Evolutionary conservation across 2,113 vertebrate genomes (phyloP).

Genomic region (Diphyllodes magnificus): DNA sequence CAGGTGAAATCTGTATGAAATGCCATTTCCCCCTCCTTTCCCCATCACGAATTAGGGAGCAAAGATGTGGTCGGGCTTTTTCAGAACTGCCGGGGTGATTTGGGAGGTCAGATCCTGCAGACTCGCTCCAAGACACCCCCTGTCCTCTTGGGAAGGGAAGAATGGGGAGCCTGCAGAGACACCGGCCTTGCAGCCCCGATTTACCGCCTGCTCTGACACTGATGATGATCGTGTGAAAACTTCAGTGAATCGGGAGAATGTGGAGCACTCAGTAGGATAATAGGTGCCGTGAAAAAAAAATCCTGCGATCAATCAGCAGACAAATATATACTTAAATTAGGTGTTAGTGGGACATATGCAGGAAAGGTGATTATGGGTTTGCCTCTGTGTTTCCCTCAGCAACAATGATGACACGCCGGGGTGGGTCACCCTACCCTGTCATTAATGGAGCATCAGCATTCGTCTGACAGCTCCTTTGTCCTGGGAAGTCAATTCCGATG

Average conservation of each 20-base stretch:
- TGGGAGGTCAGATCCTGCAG: background rate
- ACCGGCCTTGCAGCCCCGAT: background rate
- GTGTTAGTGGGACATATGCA: background rate
- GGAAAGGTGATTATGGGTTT: conserved; percentile 35
- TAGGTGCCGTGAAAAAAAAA: background rate
- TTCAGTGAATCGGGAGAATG: background rate
- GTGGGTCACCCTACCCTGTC: background rate
- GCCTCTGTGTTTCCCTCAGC: background rate
- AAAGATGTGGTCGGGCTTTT: background rate
- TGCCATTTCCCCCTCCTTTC: background rate
- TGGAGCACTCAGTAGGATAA: background rate
- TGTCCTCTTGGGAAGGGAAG: background rate
- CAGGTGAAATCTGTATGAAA: background rate
- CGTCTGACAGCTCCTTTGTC: conserved; percentile 6
- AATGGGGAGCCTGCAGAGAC: background rate
- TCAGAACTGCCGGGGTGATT: background rate
- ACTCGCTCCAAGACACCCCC: background rate
- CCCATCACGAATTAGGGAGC: background rate
- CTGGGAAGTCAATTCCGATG: background rate
- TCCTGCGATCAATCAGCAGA: background rate
- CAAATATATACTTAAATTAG: background rate
- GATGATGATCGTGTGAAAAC: background rate
- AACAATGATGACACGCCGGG: accelerated
- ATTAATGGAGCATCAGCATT: background rate
- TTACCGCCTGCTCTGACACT: background rate